Conservation (phyloP, 2,797 vertebrate species). For the Pseudomugil tenellus region DNA sequence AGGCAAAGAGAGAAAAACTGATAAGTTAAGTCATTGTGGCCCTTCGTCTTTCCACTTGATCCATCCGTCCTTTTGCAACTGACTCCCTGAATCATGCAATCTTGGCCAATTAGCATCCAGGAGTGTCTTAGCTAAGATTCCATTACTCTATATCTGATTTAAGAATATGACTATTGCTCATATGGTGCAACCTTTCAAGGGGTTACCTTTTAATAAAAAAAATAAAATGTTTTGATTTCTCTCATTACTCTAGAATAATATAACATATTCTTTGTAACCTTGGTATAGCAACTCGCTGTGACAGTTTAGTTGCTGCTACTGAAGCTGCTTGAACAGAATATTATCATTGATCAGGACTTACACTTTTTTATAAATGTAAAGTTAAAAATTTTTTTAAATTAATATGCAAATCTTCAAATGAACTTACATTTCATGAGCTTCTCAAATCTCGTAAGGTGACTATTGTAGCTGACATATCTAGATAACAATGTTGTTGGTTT, state of each 20-base stretch:
- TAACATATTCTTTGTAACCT: conserved; percentile 15
- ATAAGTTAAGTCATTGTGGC: conserved; percentile 62
- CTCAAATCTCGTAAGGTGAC: background rate
- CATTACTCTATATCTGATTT: conserved; percentile 22
- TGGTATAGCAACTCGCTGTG: conserved; percentile 15
- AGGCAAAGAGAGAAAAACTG: conserved; percentile 63
- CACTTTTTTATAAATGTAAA: background rate
- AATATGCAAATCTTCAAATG: background rate
- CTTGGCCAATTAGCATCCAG: conserved; percentile 65
- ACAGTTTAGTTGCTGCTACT: conserved; percentile 41
- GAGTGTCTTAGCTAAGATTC: conserved; percentile 47
- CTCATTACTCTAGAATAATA: conserved; percentile 17
- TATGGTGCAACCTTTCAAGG: conserved; percentile 13
- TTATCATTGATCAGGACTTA: background rate
- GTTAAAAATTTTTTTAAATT: background rate
- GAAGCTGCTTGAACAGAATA: conserved; percentile 26
- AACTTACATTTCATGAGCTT: background rate
- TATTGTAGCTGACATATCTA: background rate
- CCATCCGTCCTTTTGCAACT: conserved; percentile 63
- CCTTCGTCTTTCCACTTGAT: conserved; percentile 62
- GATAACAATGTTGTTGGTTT: background rate
- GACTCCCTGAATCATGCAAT: conserved; percentile 71
- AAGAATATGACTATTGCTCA: conserved; percentile 23
- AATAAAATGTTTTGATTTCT: conserved; percentile 3
- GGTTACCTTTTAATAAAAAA: background rate